A percentile compares a stretch with the other conserved stretches of the same genome.
Evolutionary conservation across 2,888 invertebrate species (phyloP).

Genomic region (Ramazzottius varieornatus): DNA sequence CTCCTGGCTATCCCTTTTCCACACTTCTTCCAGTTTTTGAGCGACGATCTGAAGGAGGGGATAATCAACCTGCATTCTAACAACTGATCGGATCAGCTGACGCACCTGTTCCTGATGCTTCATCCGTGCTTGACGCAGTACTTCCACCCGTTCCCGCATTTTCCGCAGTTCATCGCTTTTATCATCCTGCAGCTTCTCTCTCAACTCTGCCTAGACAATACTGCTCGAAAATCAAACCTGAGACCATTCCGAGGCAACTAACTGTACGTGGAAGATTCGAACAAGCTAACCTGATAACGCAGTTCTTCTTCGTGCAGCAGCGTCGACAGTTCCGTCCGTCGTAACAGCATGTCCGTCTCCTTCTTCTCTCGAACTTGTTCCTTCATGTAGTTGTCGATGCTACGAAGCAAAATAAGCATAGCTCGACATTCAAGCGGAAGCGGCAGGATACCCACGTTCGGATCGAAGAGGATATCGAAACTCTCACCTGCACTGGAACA

Average conservation of each 20-base stretch:
- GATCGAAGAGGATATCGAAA: no score
- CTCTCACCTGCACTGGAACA: background rate
- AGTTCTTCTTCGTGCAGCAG: background rate
- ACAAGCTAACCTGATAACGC: background rate
- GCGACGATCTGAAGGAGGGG: background rate
- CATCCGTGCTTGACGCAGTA: background rate
- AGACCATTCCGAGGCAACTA: background rate
- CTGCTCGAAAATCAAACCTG: background rate
- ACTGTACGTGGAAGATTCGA: background rate
- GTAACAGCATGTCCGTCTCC: background rate
- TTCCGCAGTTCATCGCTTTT: background rate
- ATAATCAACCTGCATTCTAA: background rate
- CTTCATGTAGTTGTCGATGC: background rate
- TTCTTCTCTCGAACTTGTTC: background rate
- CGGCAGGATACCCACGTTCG: no score
- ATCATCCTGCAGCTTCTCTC: background rate
- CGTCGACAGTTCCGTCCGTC: background rate
- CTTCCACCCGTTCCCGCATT: background rate
- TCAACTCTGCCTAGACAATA: background rate
- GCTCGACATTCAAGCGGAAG: no score
- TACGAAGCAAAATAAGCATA: no score
- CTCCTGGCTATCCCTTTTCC: background rate
- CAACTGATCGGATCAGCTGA: background rate
- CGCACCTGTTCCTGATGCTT: background rate
- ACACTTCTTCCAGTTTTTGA: background rate